Conservation (phyloP, 2,888 invertebrate species). For the Tipula vernalis region DNA sequence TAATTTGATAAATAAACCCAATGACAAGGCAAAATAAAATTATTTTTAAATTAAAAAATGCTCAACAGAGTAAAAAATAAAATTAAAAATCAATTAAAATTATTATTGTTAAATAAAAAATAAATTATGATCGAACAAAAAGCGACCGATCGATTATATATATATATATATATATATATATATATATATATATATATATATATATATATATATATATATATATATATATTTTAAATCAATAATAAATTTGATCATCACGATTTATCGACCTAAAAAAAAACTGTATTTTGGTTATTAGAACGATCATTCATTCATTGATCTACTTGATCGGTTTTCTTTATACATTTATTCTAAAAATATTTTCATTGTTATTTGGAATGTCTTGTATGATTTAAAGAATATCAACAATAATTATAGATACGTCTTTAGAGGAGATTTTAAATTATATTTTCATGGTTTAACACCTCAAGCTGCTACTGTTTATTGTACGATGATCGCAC, state of each 20-base stretch:
- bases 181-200: too few species aligned
- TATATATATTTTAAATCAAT: neutral
- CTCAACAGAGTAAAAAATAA: neutral
- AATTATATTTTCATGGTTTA: conserved; percentile 9
- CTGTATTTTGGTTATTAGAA: neutral
- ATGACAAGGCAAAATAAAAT: neutral
- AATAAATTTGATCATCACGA: conserved; percentile 4
- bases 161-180: too few species aligned
- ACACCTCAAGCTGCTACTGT: conserved; percentile 7
- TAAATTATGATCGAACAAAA: neutral
- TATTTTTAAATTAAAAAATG: neutral
- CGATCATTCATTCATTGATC: neutral
- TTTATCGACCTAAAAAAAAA: neutral
- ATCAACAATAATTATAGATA: neutral
- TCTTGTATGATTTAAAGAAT: neutral
- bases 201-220: too few species aligned
- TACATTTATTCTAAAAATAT: too few species aligned
- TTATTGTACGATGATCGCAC: neutral
- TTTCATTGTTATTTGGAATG: neutral
- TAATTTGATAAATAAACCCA: neutral
- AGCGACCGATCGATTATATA: neutral
- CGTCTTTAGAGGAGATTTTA: neutral
- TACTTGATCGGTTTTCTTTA: neutral
- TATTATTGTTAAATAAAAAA: neutral
- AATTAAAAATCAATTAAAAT: conserved; percentile 4